Percentiles rank a stretch among this genome's conserved stretches.
phyloP scores from a whole-genome alignment of 2,113 vertebrate species.

The Cranoglanis bouderius region DNA sequence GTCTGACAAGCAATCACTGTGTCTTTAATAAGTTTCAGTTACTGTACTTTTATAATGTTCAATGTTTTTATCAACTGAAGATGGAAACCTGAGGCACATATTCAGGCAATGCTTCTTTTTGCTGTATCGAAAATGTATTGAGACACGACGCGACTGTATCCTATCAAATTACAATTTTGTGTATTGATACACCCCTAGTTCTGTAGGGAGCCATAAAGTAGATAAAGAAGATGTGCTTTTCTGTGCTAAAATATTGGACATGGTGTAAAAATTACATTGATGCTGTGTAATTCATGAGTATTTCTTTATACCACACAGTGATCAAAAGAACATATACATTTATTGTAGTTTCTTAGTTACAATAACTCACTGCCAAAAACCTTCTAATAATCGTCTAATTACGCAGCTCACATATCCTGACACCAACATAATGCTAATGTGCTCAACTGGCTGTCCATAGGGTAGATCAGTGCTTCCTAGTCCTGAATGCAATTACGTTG shows the following conservation, averaged over 20 bases:
- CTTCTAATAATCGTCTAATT: background rate
- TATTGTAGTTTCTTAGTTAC: background rate
- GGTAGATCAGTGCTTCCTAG: background rate
- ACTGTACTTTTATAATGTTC: background rate
- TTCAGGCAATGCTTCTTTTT: background rate
- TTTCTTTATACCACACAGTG: background rate
- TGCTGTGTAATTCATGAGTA: background rate
- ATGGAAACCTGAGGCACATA: background rate
- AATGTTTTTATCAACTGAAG: background rate
- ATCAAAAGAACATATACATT: background rate
- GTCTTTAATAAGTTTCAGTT: background rate
- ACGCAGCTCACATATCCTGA: background rate
- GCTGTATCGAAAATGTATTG: background rate
- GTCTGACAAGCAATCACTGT: background rate
- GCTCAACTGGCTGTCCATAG: background rate
- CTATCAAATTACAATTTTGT: background rate
- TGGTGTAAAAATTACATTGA: background rate
- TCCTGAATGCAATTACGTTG: background rate
- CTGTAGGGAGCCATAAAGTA: background rate
- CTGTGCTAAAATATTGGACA: background rate
- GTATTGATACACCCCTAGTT: background rate
- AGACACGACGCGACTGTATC: background rate
- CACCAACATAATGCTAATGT: background rate
- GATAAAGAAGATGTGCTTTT: background rate
- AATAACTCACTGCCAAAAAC: background rate